Conservation (phyloP, 2,797 vertebrate genomes). For the Sebastes hubbsi region DNA sequence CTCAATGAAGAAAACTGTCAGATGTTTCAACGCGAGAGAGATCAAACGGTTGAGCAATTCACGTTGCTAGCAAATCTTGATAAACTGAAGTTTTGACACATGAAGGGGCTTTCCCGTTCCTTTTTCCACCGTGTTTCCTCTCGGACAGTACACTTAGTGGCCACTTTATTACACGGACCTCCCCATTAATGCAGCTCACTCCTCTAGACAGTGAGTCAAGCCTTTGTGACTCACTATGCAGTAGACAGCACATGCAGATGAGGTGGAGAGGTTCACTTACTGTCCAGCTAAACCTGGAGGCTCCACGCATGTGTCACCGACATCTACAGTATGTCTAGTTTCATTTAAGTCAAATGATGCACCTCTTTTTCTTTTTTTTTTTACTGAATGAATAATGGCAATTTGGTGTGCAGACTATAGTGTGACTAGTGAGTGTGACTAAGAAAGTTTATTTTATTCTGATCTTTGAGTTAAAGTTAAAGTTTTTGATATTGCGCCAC, state of each 20-base stretch:
- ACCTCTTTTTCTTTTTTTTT: background rate
- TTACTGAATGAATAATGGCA: background rate
- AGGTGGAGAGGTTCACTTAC: conserved; percentile 23
- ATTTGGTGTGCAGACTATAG: background rate
- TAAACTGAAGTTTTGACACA: conserved; percentile 70
- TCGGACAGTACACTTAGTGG: conserved; percentile 44
- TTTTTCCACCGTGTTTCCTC: conserved; percentile 20
- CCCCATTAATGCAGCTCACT: conserved; percentile 27
- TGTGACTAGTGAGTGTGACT: background rate
- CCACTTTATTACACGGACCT: conserved; percentile 43
- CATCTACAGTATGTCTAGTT: background rate
- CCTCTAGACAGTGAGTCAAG: conserved; percentile 44
- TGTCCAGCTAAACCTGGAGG: conserved; percentile 27
- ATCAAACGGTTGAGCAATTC: conserved; percentile 74
- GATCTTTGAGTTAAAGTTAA: background rate
- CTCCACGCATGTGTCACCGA: conserved; percentile 11
- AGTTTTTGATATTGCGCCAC: background rate
- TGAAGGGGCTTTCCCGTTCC: conserved; percentile 28
- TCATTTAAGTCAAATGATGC: background rate
- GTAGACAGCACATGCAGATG: conserved; percentile 25
- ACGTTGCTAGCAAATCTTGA: conserved; percentile 61
- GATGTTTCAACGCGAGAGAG: conserved; percentile 54
- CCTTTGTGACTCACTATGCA: conserved; percentile 43
- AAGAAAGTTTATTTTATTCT: background rate
- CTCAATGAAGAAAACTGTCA: conserved; percentile 77